Base-by-base conservation (phyloP, 2,888 invertebrate genomes). In the Branchinecta sandiegonensis region DNA sequence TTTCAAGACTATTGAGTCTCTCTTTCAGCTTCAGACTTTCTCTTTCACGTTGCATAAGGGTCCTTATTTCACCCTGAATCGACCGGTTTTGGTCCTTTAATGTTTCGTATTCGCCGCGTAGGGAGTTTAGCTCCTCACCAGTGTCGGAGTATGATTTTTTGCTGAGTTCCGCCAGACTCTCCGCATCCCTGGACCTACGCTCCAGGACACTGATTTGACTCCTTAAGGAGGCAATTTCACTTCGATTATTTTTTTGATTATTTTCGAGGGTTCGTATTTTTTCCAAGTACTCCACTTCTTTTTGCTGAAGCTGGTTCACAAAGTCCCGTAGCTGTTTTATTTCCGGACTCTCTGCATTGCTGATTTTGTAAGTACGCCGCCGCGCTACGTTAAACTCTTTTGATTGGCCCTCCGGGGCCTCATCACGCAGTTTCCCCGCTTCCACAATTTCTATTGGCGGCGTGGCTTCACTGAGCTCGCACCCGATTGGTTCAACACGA, bases 91-190 rank as follows among this genome's bases (percentile, higher is more conserved):
- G 75, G 65, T 75, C 74, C 63, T 74, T 74, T 9, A 76, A 70
- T 1, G 75, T 75, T 23, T 75, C 76, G 13, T 75, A 69, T 67
- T 75, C 75, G 37, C 74, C 70, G 71, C 75, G 75, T n/a, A 75
- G 69, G 66, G 73, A 74, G 13, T 73, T 71, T 70, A 71, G 72
- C 69, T 76, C 76, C 70, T 75, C 75, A 66, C 75, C 74, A 67
- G 73, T 74, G 46, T 72, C 70, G 14, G 72, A 69, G 65, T 74
- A 71, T 47, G 73, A 72, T 70, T 73, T 71, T 68, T 76, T 74
- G 1, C 73, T 72, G 4, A 72, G 72, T 69, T 74, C 74, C 14
- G 74, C 65, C 48, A 72, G 72, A 63, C 72, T 69, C 14, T 73
- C 71, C n/a, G 70, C 71, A 47, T 71, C 70, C 69, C 75, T 74